A percentile compares a stretch with the other conserved stretches of the same genome.
Conservation (phyloP, 2,113 vertebrate genomes). For the Oryzias curvinotus region DNA sequence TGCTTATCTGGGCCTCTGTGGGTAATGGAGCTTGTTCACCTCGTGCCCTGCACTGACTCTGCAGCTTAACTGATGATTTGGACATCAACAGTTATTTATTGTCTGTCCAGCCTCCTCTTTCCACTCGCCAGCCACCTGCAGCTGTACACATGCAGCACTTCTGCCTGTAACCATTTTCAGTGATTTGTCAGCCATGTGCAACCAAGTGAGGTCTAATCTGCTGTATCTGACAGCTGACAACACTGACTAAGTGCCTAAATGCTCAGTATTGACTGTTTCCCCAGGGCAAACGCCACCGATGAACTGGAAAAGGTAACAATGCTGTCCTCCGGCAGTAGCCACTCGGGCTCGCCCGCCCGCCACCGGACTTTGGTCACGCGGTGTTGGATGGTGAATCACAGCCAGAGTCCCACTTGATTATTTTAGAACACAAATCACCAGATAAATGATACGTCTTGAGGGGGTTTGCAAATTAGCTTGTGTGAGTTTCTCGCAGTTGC, state of each 20-base stretch:
- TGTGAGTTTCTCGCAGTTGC: neutral
- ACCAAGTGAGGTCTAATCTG: conserved; percentile 57
- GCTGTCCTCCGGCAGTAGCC: conserved; percentile 45
- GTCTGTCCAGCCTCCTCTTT: conserved; percentile 8
- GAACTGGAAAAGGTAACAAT: conserved; percentile 66
- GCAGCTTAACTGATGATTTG: conserved; percentile 10
- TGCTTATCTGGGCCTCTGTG: neutral
- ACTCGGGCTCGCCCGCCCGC: conserved; percentile 4
- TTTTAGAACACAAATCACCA: conserved; percentile 49
- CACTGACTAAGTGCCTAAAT: conserved; percentile 69
- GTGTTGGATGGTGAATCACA: conserved; percentile 47
- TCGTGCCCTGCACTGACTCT: neutral
- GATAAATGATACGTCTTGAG: conserved; percentile 29
- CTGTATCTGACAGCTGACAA: conserved; percentile 68
- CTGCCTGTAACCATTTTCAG: conserved; percentile 33
- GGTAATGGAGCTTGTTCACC: conserved; percentile 1
- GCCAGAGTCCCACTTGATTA: conserved; percentile 44
- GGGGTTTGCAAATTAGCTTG: conserved; percentile 24
- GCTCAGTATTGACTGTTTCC: conserved; percentile 65
- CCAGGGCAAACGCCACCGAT: conserved; percentile 41
- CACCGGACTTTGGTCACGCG: neutral
- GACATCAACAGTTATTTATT: conserved; percentile 30
- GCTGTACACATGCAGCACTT: conserved; percentile 30
- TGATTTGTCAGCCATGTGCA: conserved; percentile 60
- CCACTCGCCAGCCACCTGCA: conserved; percentile 24